These are phyloP conservation scores for Steinernema scapterisci DNA, from an alignment of 2,888 invertebrate species.

Conservation along the genomic window DNA sequence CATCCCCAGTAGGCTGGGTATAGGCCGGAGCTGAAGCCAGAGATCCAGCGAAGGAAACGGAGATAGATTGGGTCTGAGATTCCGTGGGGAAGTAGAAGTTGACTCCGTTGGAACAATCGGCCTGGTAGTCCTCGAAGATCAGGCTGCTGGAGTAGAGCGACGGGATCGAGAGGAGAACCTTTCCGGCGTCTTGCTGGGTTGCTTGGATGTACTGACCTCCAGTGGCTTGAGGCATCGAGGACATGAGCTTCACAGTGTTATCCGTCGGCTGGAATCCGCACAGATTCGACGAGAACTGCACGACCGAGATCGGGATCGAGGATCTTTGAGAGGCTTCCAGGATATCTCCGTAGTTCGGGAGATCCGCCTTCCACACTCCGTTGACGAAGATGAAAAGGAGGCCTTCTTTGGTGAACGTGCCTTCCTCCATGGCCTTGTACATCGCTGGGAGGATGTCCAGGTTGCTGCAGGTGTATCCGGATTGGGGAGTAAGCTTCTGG, in stretches of 20 bases:
- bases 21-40: background rate
- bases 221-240: constrained; percentile 42
- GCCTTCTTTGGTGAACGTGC: constrained; percentile 41
- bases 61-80: constrained; percentile 49
- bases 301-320: constrained; percentile 44
- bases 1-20: background rate
- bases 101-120: constrained; percentile 42
- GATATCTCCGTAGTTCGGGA: constrained; percentile 41
- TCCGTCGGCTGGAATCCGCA: constrained; percentile 42
- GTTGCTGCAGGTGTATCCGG: background rate
- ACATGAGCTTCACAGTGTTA: constrained; percentile 37
- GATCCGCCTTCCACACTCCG: constrained; percentile 43
- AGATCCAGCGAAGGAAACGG: constrained; percentile 42
- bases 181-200: constrained; percentile 45
- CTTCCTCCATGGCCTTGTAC: constrained; percentile 31
- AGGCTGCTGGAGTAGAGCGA: constrained; percentile 46
- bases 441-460: constrained; percentile 1
- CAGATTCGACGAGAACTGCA: constrained; percentile 39
- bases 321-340: constrained; percentile 44
- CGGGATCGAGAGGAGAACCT: constrained; percentile 46
- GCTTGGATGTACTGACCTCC: constrained; percentile 47
- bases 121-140: constrained; percentile 44
- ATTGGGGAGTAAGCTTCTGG: background rate
- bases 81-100: constrained; percentile 56
- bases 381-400: constrained; percentile 49